A percentile compares a stretch with the other conserved stretches of the same genome.
phyloP scores from a whole-genome alignment of 2,797 vertebrate genomes.

The Pelobates cultripes region DNA sequence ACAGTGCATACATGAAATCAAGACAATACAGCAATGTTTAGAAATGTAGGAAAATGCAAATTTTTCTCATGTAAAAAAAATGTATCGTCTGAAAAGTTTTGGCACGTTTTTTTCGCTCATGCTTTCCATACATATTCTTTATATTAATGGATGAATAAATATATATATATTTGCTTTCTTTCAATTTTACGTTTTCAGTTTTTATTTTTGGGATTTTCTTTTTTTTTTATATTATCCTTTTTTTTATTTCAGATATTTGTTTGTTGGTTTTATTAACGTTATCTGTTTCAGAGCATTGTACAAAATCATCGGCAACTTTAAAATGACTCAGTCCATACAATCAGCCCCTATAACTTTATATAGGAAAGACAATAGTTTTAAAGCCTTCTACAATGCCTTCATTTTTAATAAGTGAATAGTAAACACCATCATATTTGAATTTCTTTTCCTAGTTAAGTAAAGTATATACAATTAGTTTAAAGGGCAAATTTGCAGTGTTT shows the following conservation, averaged over 20 bases:
- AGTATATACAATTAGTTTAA: no score
- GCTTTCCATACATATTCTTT: slow-evolving; percentile 18
- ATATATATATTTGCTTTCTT: slow-evolving; percentile 1
- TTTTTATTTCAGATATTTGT: not conserved
- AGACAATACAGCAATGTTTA: not conserved
- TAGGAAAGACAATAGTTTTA: no score
- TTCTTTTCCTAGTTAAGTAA: no score
- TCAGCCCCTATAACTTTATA: no score
- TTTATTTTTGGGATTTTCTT: not conserved
- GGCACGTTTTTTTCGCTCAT: slow-evolving; percentile 43
- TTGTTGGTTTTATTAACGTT: slow-evolving; percentile 7
- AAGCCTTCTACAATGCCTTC: no score
- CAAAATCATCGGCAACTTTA: no score
- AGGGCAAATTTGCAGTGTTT: no score
- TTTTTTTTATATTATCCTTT: not conserved
- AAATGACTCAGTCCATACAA: no score
- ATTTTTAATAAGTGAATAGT: no score
- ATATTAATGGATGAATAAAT: not conserved
- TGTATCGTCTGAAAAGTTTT: slow-evolving; percentile 15
- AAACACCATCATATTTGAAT: no score
- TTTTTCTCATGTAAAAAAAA: slow-evolving; percentile 5
- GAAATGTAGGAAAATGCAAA: slow-evolving; percentile 32
- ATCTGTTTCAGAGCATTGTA: not conserved
- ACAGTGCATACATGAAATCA: slow-evolving; percentile 11
- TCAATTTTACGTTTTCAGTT: not conserved